Evolutionary conservation across 2,797 vertebrate genomes (phyloP).

Genomic region (Bucorvus abyssinicus): DNA sequence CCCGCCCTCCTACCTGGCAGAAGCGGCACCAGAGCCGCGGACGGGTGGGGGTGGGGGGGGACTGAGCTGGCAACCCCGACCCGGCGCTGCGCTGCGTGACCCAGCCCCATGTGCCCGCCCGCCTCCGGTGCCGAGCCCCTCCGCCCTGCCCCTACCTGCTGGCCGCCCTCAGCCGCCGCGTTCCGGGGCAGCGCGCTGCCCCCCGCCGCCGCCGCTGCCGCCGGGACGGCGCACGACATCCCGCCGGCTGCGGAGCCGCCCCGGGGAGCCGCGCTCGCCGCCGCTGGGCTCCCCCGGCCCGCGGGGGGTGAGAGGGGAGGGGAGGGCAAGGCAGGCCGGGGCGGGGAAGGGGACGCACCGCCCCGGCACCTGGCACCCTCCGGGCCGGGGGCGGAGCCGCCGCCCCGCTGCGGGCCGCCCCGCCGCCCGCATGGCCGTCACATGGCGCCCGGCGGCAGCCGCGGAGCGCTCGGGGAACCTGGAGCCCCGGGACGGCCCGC

Average conservation of each 20-base stretch:
- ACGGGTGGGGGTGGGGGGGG: too few relatives aligned
- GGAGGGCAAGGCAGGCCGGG: background rate
- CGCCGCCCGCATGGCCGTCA: constrained; percentile 64
- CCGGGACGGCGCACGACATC: constrained; percentile 69
- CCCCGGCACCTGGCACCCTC: background rate
- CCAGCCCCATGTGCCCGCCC: background rate
- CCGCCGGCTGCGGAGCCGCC: constrained; percentile 12
- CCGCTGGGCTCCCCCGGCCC: background rate
- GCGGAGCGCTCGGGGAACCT: background rate
- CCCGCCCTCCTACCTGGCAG: background rate
- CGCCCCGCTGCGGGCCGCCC: background rate
- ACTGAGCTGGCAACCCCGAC: background rate
- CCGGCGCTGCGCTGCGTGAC: background rate
- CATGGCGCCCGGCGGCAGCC: constrained; percentile 44
- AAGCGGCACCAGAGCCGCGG: background rate
- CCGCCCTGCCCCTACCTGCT: constrained; percentile 19
- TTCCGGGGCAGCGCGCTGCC: constrained; percentile 51
- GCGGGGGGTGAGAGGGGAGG: background rate
- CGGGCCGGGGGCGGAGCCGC: background rate
- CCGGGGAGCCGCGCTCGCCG: background rate
- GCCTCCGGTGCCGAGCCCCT: background rate
- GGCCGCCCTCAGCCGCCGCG: background rate
- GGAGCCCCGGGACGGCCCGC: background rate
- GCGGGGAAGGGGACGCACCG: background rate
- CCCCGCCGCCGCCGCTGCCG: constrained; percentile 1